Conservation (phyloP, 2,888 invertebrate species). For the Lasioglossum pauxillum region DNA sequence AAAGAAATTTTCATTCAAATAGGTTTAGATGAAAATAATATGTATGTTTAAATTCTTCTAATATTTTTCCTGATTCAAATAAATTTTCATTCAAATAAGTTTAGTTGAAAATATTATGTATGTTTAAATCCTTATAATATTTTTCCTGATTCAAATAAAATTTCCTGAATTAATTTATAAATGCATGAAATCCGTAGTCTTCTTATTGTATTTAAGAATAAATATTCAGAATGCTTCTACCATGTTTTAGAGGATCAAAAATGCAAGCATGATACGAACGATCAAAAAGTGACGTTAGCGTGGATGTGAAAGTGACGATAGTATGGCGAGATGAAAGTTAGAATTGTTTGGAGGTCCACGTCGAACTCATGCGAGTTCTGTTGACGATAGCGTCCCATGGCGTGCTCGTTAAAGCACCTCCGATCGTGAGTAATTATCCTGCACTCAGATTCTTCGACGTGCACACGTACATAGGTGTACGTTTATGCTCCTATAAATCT, state of each 20-base stretch:
- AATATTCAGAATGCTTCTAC: background rate
- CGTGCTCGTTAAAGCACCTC: slow-evolving; percentile 1
- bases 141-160: too few relatives aligned
- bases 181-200: too few relatives aligned
- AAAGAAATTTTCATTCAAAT: too few relatives aligned
- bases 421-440: slow-evolving; percentile 44
- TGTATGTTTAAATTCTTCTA: too few relatives aligned
- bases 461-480: slow-evolving; percentile 10
- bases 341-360: background rate
- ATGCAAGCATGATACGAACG: background rate
- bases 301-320: background rate
- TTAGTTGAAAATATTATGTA: too few relatives aligned
- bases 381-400: background rate
- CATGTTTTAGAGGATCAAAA: background rate
- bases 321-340: background rate
- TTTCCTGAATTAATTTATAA: too few relatives aligned
- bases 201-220: too few relatives aligned
- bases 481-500: slow-evolving; percentile 41
- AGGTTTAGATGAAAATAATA: too few relatives aligned
- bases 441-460: slow-evolving; percentile 4
- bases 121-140: too few relatives aligned
- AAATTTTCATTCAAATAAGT: too few relatives aligned
- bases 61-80: too few relatives aligned
- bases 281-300: background rate
- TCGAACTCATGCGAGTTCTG: background rate